Conservation (phyloP, 2,797 vertebrate species). For the Etheostoma perlongum region DNA sequence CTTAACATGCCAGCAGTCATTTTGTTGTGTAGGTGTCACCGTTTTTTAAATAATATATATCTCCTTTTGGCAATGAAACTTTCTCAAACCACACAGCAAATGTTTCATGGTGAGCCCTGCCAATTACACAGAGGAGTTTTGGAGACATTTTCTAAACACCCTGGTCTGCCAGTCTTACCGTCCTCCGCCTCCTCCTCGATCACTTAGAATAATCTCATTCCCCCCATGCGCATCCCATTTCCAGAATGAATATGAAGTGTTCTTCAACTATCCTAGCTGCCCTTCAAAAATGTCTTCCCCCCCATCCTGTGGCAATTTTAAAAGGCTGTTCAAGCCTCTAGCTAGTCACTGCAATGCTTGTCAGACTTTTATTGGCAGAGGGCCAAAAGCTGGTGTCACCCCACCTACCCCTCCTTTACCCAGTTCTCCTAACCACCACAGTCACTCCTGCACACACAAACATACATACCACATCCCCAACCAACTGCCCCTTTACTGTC, state of each 20-base stretch:
- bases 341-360: conserved; percentile 62
- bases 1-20: conserved; percentile 42
- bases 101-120: conserved; percentile 62
- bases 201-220: conserved; percentile 76
- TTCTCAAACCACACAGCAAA: conserved; percentile 71
- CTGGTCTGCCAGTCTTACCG: conserved; percentile 68
- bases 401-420: conserved; percentile 26
- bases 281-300: conserved; percentile 65
- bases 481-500: conserved; percentile 42
- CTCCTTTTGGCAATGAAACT: conserved; percentile 68
- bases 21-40: conserved; percentile 63
- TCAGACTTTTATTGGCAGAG: conserved; percentile 64
- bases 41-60: conserved; percentile 52
- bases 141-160: conserved; percentile 69
- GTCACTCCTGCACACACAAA: conserved; percentile 16
- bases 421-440: conserved; percentile 13
- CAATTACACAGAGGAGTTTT: conserved; percentile 70
- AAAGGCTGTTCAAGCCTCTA: conserved; percentile 69
- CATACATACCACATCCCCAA: conserved; percentile 10
- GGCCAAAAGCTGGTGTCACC: conserved; percentile 69
- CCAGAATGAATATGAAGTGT: conserved; percentile 63
- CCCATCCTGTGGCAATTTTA: conserved; percentile 59
- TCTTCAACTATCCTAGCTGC: conserved; percentile 46
- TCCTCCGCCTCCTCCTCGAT: conserved; percentile 68
- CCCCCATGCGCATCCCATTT: conserved; percentile 64